These are phyloP conservation scores for Mesorhabditis sp. DNA, from an alignment of 2,888 invertebrate species.

Conservation along the genomic window DNA sequence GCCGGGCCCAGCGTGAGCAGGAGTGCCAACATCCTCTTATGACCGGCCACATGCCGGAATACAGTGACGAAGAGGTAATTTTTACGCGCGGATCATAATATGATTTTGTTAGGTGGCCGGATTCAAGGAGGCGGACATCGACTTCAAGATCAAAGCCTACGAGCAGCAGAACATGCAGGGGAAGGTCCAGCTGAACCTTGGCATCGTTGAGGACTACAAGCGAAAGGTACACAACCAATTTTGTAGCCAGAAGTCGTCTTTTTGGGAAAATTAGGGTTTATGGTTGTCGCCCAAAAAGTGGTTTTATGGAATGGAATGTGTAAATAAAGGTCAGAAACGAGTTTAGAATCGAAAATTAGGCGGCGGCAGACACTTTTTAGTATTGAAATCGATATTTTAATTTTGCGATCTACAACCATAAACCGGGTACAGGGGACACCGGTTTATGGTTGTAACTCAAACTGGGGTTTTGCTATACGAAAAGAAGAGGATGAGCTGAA, in stretches of 20 bases:
- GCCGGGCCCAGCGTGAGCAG: not conserved
- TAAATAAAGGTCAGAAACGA: too few species aligned
- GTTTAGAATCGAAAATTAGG: too few species aligned
- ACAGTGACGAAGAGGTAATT: slow-evolving; percentile 7
- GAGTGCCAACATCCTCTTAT: not conserved
- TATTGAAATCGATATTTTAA: too few species aligned
- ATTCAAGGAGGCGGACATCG: slow-evolving; percentile 14
- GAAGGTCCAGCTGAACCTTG: slow-evolving; percentile 62
- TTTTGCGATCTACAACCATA: too few species aligned
- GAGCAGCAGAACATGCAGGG: slow-evolving; percentile 48
- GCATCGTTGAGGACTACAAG: slow-evolving; percentile 71
- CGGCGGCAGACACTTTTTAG: too few species aligned
- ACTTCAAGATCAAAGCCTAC: slow-evolving; percentile 11
- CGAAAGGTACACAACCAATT: slow-evolving; percentile 18
- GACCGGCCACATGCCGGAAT: not conserved
- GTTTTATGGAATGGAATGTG: slow-evolving; percentile 37
- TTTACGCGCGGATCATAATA: not conserved
- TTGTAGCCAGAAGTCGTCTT: not conserved
- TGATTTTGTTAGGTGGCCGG: not conserved
- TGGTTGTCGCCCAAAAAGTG: too few species aligned
- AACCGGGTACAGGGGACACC: too few species aligned
- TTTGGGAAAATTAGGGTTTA: not conserved
- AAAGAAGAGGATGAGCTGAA: too few species aligned
- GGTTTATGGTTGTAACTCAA: too few species aligned
- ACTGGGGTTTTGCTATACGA: too few species aligned